phyloP scores from a whole-genome alignment of 2,797 vertebrate genomes.

The Myripristis jacobus region DNA sequence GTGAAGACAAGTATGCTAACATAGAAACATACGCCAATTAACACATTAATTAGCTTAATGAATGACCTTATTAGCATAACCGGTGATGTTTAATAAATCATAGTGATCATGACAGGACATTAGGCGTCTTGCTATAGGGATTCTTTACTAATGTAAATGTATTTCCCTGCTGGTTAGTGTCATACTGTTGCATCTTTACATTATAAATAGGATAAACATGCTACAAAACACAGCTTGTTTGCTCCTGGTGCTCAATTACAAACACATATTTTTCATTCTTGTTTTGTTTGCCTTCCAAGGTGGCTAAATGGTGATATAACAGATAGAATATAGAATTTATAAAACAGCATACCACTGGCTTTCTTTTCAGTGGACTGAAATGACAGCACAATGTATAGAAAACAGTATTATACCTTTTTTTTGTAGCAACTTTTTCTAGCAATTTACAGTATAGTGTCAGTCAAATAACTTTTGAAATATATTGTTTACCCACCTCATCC shows the following conservation, averaged over 20 bases:
- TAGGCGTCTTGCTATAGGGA: not conserved
- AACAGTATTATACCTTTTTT: no score
- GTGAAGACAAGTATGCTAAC: no score
- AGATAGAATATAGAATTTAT: slow-evolving; percentile 2
- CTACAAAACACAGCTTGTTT: not conserved
- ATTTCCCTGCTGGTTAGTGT: not conserved
- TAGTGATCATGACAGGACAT: not conserved
- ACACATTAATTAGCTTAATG: no score
- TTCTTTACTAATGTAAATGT: not conserved
- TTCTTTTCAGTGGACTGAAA: slow-evolving; percentile 5
- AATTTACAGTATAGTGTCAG: no score
- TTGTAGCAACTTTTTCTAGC: no score
- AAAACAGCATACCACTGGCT: not conserved
- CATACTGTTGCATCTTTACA: not conserved
- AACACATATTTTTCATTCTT: slow-evolving; percentile 22
- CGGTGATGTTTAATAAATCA: no score
- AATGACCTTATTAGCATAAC: no score
- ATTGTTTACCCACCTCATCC: no score
- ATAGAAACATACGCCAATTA: no score
- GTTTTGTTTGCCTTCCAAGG: slow-evolving; percentile 24
- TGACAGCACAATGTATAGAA: not conserved
- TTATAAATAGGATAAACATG: not conserved
- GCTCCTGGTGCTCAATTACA: not conserved
- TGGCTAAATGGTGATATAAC: slow-evolving; percentile 18
- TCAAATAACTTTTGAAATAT: no score